Percentiles rank a stretch among this genome's conserved stretches.
Evolutionary conservation across 1,140 invertebrate species (phyloP).

Genomic region (Rhopalosiphum padi): DNA sequence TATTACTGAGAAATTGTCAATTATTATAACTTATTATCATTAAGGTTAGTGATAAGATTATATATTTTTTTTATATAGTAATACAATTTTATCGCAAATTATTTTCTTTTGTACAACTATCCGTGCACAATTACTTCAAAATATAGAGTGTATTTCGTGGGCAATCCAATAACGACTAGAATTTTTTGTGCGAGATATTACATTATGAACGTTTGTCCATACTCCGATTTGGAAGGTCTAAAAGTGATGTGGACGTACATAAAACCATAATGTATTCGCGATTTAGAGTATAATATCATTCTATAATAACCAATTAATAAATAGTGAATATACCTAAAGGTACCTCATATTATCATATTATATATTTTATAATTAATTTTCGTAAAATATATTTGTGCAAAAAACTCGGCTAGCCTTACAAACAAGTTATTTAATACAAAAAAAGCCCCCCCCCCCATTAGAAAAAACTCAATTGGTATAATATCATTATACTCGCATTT

Average conservation of each 20-base stretch:
- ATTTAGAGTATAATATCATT: not conserved
- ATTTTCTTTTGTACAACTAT: not conserved
- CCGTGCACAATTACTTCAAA: not conserved
- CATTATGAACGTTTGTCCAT: not conserved
- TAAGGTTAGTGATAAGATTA: not conserved
- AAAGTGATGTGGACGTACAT: not conserved
- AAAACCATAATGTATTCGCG: not conserved
- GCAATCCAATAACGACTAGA: not conserved
- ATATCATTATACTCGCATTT: not conserved
- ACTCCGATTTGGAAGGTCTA: not conserved
- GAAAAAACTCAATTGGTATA: not conserved
- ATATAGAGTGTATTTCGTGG: not conserved
- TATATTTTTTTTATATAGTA: not conserved
- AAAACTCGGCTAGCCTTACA: not conserved
- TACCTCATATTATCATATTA: not conserved
- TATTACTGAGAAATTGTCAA: not conserved
- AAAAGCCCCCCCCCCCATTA: not conserved
- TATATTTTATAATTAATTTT: not conserved
- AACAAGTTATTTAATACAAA: not conserved
- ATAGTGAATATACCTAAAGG: too few relatives aligned
- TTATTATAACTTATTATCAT: not conserved
- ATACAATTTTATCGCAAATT: not conserved
- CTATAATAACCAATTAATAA: not conserved
- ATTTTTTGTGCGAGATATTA: not conserved
- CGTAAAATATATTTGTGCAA: not conserved